phyloP scores from a whole-genome alignment of 37 sponge, comb jelly and placozoan species.

The Chondrosia reniformis region DNA sequence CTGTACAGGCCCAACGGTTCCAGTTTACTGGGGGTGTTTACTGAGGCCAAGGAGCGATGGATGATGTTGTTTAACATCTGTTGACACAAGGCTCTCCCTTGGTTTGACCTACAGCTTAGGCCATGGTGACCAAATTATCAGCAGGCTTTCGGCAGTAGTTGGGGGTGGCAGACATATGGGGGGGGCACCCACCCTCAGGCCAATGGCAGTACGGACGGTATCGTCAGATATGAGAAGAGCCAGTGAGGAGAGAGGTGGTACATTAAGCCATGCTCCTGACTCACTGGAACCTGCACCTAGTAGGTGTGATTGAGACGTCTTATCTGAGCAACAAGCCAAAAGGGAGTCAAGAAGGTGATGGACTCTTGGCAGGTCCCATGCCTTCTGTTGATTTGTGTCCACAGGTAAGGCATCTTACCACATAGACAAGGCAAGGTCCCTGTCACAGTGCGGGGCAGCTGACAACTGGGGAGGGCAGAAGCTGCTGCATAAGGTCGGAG shows the following conservation, averaged over 20 bases:
- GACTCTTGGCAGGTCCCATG: background rate
- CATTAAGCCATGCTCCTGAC: background rate
- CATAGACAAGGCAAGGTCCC: background rate
- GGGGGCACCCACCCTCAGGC: too few species aligned
- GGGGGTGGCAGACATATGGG: background rate
- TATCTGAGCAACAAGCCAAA: background rate
- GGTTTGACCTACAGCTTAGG: background rate
- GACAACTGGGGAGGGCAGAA: too few species aligned
- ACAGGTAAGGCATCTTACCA: background rate
- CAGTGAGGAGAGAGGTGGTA: background rate
- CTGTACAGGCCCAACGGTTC: slow-evolving; percentile 6
- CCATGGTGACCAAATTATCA: background rate
- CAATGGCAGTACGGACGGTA: background rate
- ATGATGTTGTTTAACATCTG: background rate
- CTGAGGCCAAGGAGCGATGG: too few species aligned
- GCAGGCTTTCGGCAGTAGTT: background rate
- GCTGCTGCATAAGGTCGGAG: too few species aligned
- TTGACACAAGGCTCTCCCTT: background rate
- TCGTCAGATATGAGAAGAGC: background rate
- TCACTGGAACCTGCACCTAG: background rate
- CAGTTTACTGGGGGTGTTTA: background rate
- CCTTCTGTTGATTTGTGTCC: background rate
- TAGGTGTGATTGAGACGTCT: background rate
- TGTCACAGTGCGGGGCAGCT: background rate
- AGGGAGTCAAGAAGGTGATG: background rate